A percentile compares a stretch with the other conserved stretches of the same genome.
phyloP scores from a whole-genome alignment of 2,888 invertebrate species.

The Heliconius charithonia region DNA sequence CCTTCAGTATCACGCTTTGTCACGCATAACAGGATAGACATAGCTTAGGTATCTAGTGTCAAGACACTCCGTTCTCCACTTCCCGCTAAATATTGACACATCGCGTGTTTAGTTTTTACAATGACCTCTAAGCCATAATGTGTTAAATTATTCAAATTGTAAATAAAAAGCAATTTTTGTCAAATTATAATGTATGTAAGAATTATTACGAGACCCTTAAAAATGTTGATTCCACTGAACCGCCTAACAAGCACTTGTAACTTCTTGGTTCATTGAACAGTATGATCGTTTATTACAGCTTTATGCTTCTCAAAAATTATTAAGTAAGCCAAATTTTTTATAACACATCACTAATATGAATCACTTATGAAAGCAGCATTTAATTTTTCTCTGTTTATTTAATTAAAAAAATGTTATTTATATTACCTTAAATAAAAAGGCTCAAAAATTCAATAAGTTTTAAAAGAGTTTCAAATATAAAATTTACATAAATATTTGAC shows the following conservation, averaged over 20 bases:
- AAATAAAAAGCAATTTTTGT: neutral
- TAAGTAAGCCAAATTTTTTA: neutral
- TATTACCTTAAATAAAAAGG: neutral
- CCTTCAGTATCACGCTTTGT: no score
- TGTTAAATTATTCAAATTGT: neutral
- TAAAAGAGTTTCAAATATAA: neutral
- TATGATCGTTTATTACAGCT: conserved; percentile 29
- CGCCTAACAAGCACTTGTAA: conserved; percentile 13
- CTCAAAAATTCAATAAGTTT: neutral
- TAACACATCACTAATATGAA: neutral
- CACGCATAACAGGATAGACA: no score
- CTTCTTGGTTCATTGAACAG: conserved; percentile 26
- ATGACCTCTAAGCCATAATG: neutral
- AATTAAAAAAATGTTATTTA: neutral
- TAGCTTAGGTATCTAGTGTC: neutral
- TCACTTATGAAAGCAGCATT: neutral
- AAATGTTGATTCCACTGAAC: conserved; percentile 3
- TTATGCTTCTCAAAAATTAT: conserved; percentile 23
- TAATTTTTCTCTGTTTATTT: neutral
- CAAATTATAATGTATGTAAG: neutral
- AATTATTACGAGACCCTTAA: conserved; percentile 2
- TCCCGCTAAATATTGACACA: neutral
- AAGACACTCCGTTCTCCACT: neutral
- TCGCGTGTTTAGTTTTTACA: neutral
- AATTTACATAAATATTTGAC: neutral